Conservation (phyloP, 2,113 vertebrate genomes). For the Dicentrarchus labrax region DNA sequence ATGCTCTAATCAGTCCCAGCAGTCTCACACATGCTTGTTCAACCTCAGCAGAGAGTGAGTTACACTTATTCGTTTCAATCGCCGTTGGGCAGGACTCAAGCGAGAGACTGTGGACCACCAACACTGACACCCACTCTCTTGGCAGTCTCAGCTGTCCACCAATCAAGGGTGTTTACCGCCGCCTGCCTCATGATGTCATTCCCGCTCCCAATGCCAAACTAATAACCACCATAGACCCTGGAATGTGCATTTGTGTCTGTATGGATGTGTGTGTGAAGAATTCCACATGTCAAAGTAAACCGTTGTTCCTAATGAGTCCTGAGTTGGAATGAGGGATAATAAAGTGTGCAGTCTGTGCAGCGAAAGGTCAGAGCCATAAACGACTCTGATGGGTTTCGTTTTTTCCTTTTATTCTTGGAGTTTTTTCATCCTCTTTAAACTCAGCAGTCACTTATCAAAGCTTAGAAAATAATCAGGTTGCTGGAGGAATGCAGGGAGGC, state of each 20-base stretch:
- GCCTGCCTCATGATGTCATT: slow-evolving; percentile 82
- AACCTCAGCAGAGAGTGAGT: slow-evolving; percentile 53
- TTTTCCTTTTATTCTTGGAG: slow-evolving; percentile 46
- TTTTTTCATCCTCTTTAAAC: slow-evolving; percentile 52
- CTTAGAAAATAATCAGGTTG: slow-evolving; percentile 70
- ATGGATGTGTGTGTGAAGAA: slow-evolving; percentile 71
- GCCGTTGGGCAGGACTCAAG: slow-evolving; percentile 53
- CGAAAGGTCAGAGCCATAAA: slow-evolving; percentile 77
- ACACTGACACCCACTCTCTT: slow-evolving; percentile 74
- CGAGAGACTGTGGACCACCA: slow-evolving; percentile 77
- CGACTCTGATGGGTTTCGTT: slow-evolving; percentile 64
- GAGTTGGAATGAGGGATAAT: slow-evolving; percentile 68
- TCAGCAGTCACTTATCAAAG: slow-evolving; percentile 74
- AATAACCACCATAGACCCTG: slow-evolving; percentile 65
- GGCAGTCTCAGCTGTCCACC: slow-evolving; percentile 79
- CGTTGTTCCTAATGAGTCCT: slow-evolving; percentile 69
- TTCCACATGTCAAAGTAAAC: slow-evolving; percentile 73
- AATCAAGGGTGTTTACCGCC: slow-evolving; percentile 82
- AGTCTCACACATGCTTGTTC: slow-evolving; percentile 54
- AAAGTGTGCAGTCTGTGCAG: slow-evolving; percentile 54
- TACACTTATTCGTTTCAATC: slow-evolving; percentile 47
- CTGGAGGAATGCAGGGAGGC: slow-evolving; percentile 54
- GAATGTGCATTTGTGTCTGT: slow-evolving; percentile 66
- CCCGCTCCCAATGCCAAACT: slow-evolving; percentile 71
- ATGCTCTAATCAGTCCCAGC: slow-evolving; percentile 72